phyloP scores from a whole-genome alignment of 2,113 vertebrate genomes.

The Sterrhoptilus dennistouni region DNA sequence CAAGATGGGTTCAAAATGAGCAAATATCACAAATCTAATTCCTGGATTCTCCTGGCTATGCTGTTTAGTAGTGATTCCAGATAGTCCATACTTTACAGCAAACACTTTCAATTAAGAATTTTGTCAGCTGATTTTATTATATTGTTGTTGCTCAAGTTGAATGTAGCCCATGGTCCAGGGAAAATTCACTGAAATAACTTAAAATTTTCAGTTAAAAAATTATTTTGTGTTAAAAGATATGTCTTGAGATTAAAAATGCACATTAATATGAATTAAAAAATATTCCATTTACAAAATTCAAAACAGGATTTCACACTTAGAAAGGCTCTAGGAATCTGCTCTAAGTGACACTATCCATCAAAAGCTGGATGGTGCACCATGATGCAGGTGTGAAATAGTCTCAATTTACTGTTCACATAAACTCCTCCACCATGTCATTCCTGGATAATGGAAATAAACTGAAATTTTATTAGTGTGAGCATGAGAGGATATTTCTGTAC shows the following conservation, averaged over 20 bases:
- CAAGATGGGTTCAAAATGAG: background rate
- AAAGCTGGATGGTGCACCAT: background rate
- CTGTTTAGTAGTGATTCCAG: background rate
- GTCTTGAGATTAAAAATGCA: background rate
- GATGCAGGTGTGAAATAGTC: background rate
- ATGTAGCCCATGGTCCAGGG: background rate
- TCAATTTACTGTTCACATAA: background rate
- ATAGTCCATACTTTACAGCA: background rate
- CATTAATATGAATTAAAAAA: background rate
- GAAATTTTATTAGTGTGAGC: background rate
- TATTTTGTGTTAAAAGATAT: background rate
- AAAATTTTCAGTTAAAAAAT: background rate
- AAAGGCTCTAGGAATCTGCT: background rate
- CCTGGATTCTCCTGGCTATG: background rate
- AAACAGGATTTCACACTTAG: background rate
- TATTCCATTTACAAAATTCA: rapidly evolving
- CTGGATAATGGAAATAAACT: background rate
- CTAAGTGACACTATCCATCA: background rate
- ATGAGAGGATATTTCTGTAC: background rate
- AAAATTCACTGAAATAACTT: background rate
- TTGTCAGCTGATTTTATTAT: background rate
- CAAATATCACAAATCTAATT: background rate
- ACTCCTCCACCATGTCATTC: background rate
- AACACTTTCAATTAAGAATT: background rate
- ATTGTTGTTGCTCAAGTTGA: background rate